Percentiles rank a stretch among this genome's conserved stretches.
phyloP scores from a whole-genome alignment of 2,113 vertebrate species.

The Poeciliopsis prolifica region DNA sequence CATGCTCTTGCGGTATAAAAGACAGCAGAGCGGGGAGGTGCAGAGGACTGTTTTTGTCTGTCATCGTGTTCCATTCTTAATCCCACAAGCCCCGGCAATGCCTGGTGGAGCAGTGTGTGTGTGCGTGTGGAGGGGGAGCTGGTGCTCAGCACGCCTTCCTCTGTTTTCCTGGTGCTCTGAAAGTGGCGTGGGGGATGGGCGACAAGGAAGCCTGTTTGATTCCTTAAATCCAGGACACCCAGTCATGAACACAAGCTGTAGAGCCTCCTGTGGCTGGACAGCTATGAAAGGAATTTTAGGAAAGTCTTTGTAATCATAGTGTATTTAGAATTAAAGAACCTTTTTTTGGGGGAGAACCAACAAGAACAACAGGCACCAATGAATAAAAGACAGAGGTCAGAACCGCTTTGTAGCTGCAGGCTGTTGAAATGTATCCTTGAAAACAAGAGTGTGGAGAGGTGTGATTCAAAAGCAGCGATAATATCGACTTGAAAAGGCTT shows the following conservation, averaged over 20 bases:
- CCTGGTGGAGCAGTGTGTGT: slow-evolving; percentile 64
- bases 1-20: slow-evolving; percentile 72
- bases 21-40: slow-evolving; percentile 73
- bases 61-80: slow-evolving; percentile 81
- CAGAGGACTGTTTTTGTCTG: slow-evolving; percentile 79
- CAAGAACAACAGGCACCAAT: slow-evolving; percentile 16
- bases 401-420: slow-evolving; percentile 23
- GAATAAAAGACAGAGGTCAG: slow-evolving; percentile 52
- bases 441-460: neutral
- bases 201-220: slow-evolving; percentile 68
- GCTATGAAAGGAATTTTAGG: slow-evolving; percentile 48
- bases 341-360: slow-evolving; percentile 28
- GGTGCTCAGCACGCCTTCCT: slow-evolving; percentile 71
- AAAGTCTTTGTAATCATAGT: slow-evolving; percentile 54
- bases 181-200: slow-evolving; percentile 71
- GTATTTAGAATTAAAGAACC: slow-evolving; percentile 46
- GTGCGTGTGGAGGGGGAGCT: slow-evolving; percentile 64
- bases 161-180: slow-evolving; percentile 71
- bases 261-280: slow-evolving; percentile 41
- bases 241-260: slow-evolving; percentile 50
- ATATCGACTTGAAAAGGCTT: neutral
- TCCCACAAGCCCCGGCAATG: slow-evolving; percentile 77
- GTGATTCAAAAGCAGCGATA: neutral
- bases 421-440: slow-evolving; percentile 42
- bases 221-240: slow-evolving; percentile 71